These are phyloP conservation scores for Prunella strophiata DNA, from an alignment of 2,797 vertebrate species.

Conservation along the genomic window DNA sequence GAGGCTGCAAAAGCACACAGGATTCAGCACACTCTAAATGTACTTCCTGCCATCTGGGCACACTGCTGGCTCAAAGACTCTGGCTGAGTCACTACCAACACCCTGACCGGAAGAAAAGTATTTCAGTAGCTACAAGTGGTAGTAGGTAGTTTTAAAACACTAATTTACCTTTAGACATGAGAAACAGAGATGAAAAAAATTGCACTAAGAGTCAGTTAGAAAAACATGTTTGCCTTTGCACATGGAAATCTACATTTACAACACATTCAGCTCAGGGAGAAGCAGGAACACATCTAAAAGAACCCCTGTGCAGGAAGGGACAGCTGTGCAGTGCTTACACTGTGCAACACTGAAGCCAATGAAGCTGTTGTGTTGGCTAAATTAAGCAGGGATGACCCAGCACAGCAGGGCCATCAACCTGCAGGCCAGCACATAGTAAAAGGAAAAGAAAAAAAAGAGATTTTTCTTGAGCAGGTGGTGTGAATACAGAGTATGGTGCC, in stretches of 20 bases:
- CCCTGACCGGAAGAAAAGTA: not conserved
- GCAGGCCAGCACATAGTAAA: not conserved
- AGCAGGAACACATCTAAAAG: not conserved
- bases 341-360: not conserved
- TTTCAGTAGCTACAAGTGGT: not conserved
- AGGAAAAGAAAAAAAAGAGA: accelerated
- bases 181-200: not conserved
- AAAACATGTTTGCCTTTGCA: not conserved
- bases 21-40: not conserved
- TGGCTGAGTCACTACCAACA: not conserved
- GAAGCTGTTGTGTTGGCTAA: not conserved
- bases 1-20: not conserved
- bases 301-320: not conserved
- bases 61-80: not conserved
- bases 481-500: not conserved
- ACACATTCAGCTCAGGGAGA: not conserved
- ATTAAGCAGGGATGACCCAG: not conserved
- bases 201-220: not conserved
- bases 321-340: not conserved
- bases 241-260: not conserved
- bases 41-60: not conserved
- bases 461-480: not conserved
- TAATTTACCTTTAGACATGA: not conserved
- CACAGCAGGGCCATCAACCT: not conserved
- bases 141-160: not conserved